A percentile compares a stretch with the other conserved stretches of the same genome.
These are phyloP conservation scores for Endomychus coccineus DNA, from an alignment of 2,888 invertebrate species.

Conservation along the genomic window DNA sequence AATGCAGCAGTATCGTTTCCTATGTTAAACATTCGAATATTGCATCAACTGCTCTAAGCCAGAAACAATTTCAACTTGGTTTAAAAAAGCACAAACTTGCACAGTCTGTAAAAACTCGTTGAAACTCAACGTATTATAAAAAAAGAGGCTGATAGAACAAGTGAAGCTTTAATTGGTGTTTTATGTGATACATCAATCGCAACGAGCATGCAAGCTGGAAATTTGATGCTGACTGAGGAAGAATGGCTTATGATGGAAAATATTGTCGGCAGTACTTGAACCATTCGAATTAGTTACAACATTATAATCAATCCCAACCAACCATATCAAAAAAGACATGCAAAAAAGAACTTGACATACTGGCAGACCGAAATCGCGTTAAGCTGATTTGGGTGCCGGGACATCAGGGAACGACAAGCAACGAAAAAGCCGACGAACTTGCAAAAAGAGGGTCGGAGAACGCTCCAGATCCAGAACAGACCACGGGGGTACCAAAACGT, in stretches of 20 bases:
- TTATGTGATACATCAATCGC: slow-evolving; percentile 10
- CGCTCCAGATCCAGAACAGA: no score
- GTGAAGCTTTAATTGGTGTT: slow-evolving; percentile 7
- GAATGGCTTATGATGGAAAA: slow-evolving; percentile 12
- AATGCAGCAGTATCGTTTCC: slow-evolving; percentile 1
- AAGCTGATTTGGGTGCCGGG: no score
- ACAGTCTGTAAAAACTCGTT: slow-evolving; percentile 11
- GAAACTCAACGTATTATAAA: slow-evolving; percentile 16
- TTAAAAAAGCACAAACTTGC: slow-evolving; percentile 1
- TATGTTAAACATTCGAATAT: slow-evolving; percentile 2
- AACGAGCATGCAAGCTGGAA: slow-evolving; percentile 5
- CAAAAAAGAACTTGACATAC: no score
- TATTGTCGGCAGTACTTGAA: slow-evolving; percentile 7
- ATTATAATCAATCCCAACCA: slow-evolving; percentile 8
- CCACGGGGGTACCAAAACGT: no score
- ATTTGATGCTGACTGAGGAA: slow-evolving; percentile 11
- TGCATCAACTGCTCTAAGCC: slow-evolving; percentile 1
- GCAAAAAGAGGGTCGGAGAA: no score
- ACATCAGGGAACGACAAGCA: no score
- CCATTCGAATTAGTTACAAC: slow-evolving; percentile 12
- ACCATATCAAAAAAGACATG: slow-evolving; percentile 14
- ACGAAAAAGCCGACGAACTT: no score
- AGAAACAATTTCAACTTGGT: background rate
- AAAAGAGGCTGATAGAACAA: slow-evolving; percentile 1
- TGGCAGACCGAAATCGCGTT: no score